Evolutionary conservation across 2,113 vertebrate species (phyloP).

Genomic region (Cephalopterus ornatus): DNA sequence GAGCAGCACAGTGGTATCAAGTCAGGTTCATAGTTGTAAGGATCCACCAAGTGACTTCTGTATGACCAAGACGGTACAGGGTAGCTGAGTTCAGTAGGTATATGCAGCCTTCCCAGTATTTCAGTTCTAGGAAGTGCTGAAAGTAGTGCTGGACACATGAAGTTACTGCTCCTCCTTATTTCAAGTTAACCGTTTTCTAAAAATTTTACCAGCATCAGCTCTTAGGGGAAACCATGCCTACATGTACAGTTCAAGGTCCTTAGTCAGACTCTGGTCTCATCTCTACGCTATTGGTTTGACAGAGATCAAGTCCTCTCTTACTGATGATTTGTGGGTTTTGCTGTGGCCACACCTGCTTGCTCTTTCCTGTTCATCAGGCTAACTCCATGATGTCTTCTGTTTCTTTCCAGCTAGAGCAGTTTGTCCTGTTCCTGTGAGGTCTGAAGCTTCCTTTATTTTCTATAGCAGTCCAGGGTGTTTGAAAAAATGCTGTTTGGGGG

Average conservation of each 20-base stretch:
- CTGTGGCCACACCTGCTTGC: not conserved
- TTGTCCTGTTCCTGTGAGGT: not conserved
- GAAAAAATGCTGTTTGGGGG: not conserved
- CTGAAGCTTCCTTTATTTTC: not conserved
- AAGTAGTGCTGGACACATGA: not conserved
- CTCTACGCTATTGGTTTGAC: not conserved
- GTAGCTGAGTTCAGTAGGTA: not conserved
- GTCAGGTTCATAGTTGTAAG: not conserved
- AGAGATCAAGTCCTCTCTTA: not conserved
- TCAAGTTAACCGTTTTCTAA: not conserved
- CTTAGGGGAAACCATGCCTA: not conserved
- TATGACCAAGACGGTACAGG: accelerated
- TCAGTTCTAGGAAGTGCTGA: not conserved
- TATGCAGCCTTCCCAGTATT: not conserved
- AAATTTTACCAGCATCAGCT: not conserved
- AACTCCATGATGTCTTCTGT: not conserved
- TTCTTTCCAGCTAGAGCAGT: not conserved
- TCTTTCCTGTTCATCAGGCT: not conserved
- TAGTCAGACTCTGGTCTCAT: not conserved
- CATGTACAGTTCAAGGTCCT: not conserved
- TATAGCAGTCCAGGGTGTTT: not conserved
- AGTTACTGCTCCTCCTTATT: not conserved
- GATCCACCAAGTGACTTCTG: not conserved
- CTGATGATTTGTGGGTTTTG: not conserved
- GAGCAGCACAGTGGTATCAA: not conserved